Evolutionary conservation across 1,140 invertebrate genomes (phyloP).

Genomic region (Drosophila ogumai): DNA sequence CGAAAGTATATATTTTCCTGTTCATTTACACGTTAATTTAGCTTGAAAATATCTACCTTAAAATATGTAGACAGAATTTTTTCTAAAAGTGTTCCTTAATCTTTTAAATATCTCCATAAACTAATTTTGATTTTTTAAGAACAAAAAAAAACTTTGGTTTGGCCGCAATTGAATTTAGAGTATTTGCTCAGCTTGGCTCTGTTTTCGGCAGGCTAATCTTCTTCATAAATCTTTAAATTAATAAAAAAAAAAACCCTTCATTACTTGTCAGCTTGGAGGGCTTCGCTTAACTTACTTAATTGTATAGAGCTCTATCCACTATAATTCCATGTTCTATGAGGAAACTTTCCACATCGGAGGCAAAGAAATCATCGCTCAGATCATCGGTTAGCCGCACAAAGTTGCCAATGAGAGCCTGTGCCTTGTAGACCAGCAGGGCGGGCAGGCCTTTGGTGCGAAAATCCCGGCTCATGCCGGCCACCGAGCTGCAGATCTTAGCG

Average conservation of each 20-base stretch:
- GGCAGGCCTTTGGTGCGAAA: conserved; percentile 96
- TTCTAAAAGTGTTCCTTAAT: not conserved
- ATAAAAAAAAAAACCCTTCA: not conserved
- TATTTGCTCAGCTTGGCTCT: not conserved
- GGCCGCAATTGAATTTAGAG: not conserved
- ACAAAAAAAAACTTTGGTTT: not conserved
- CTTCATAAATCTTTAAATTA: not conserved
- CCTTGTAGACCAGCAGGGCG: conserved; percentile 96
- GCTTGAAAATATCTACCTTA: not conserved
- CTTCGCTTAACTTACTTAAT: conserved; percentile 24
- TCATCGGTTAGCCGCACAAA: conserved; percentile 95
- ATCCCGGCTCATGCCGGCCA: conserved; percentile 91
- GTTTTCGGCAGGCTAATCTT: not conserved
- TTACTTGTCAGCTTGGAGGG: conserved; percentile 17
- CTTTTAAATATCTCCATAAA: not conserved
- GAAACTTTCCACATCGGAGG: conserved; percentile 95
- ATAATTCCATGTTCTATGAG: conserved; percentile 94
- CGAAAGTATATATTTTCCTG: not conserved
- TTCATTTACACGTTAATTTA: no score
- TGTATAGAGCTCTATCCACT: conserved; percentile 87
- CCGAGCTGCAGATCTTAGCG: conserved; percentile 92
- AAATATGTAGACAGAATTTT: no score
- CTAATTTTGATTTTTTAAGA: not conserved
- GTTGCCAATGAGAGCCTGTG: conserved; percentile 95
- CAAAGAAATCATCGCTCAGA: conserved; percentile 95